These are phyloP conservation scores for Oligia latruncula DNA, from an alignment of 2,888 invertebrate genomes.

Conservation along the genomic window DNA sequence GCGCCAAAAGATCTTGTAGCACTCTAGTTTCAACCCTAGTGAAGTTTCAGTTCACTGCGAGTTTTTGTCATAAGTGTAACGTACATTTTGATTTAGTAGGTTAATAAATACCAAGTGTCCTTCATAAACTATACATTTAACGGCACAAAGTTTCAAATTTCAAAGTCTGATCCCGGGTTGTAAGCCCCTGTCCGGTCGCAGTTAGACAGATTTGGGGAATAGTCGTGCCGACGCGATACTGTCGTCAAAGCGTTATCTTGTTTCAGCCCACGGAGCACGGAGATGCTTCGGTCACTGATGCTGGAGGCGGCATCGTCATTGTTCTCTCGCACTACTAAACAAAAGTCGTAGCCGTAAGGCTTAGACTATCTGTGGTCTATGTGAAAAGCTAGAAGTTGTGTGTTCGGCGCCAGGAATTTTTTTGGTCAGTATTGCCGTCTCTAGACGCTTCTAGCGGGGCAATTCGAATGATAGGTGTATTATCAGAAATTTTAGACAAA, in stretches of 20 bases:
- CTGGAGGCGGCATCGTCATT: not conserved
- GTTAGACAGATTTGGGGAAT: not conserved
- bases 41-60: not conserved
- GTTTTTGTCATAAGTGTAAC: not conserved
- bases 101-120: not conserved
- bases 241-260: not conserved
- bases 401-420: not conserved
- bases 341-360: not conserved
- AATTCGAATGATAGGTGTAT: not conserved
- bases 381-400: not conserved
- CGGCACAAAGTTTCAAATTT: not conserved
- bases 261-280: not conserved
- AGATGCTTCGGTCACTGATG: not conserved
- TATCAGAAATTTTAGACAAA: not conserved
- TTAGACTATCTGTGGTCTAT: not conserved
- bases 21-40: not conserved
- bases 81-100: not conserved
- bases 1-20: not conserved
- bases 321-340: too few relatives aligned
- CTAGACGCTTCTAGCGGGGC: not conserved
- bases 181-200: not conserved
- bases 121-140: slow-evolving; percentile 16
- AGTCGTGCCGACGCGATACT: not conserved
- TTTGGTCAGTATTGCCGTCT: not conserved
- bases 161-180: slow-evolving; percentile 1